Base-by-base conservation (phyloP, 2,113 vertebrate species). In the Hydropotes inermis region DNA sequence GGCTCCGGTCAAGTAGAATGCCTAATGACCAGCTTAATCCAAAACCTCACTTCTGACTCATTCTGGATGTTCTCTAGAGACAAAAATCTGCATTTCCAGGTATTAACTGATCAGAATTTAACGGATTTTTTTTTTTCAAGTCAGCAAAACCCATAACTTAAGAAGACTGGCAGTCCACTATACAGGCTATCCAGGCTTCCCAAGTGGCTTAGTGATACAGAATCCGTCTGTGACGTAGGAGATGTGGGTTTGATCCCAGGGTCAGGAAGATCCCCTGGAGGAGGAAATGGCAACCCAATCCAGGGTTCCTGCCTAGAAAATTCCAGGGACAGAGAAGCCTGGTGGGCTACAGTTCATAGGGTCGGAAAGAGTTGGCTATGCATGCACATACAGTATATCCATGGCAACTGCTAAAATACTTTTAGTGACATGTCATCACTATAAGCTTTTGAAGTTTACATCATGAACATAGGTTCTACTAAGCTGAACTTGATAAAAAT, bases 31-130 rank as follows among this genome's bases (percentile, higher is more conserved):
- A 12, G 3, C n/a, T 6, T 74, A 84, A 95, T n/a, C 58, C 28
- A 1, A 92, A 93, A 92, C 58, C 2, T 97, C 79, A 96, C 21
- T 96, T 81, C 57, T 60, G 27, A 95, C 81, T 81, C 74, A 84
- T 83, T 81, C 52, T 50, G 58, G 13, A 52, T 74, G 33, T 81
- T 50, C 58, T 45, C 84, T 45, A 21, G 60, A 92, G 54, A 87
- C 58, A 92, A 94, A 61, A 92, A 76, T 47, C 47, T 78, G 10
- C 3, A 89, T 57, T 61, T 52, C 28, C 19, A 43, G 78, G 36
- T 96, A 17, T 74, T 54, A 81, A 79, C 1, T 57, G 23, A 84
- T 28, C 21, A 83, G 86, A 88, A 50, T 27, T 10, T 33, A 78
- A 85, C 3, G 89, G 74, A 94, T 19, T 7, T 3, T 19, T 19